These are phyloP conservation scores for Diacarnus erythraeanus DNA, from an alignment of 37 sponge, comb jelly and placozoan genomes.

Conservation along the genomic window DNA sequence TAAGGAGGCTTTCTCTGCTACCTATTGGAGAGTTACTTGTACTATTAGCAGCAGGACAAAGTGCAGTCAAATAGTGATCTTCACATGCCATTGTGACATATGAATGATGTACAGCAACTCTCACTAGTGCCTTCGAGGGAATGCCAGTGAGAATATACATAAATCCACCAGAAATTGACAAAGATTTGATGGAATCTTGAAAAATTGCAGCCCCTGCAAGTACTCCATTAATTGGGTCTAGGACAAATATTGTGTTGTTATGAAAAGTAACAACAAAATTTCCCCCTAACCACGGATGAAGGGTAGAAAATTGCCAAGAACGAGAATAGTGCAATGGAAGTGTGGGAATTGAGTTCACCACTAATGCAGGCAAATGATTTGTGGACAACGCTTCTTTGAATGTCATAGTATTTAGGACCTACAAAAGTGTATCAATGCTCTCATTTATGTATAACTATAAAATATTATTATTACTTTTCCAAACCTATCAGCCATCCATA, in stretches of 20 bases:
- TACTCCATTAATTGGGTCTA: constrained; percentile 36
- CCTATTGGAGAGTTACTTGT: neutral
- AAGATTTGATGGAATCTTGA: constrained; percentile 10
- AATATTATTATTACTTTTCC: constrained; percentile 46
- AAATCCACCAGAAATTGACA: constrained; percentile 19
- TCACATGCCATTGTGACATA: neutral
- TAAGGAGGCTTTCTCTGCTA: neutral
- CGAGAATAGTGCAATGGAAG: neutral
- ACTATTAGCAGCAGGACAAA: neutral
- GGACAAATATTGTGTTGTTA: constrained; percentile 44
- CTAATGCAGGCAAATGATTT: constrained; percentile 5
- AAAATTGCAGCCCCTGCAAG: constrained; percentile 25
- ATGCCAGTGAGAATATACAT: constrained; percentile 31
- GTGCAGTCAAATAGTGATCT: neutral
- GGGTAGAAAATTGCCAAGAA: constrained; percentile 42
- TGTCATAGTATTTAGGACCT: constrained; percentile 57
- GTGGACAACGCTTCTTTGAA: constrained; percentile 43
- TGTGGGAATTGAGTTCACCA: constrained; percentile 14
- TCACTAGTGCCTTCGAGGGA: constrained; percentile 7
- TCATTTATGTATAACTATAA: neutral
- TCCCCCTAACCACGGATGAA: constrained; percentile 34
- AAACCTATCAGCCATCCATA: constrained; percentile 54
- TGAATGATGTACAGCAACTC: constrained; percentile 29
- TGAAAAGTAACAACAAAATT: constrained; percentile 34
- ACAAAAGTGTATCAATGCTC: neutral